Base-by-base conservation (phyloP, 2,113 vertebrate genomes). In the Fukomys damarensis region DNA sequence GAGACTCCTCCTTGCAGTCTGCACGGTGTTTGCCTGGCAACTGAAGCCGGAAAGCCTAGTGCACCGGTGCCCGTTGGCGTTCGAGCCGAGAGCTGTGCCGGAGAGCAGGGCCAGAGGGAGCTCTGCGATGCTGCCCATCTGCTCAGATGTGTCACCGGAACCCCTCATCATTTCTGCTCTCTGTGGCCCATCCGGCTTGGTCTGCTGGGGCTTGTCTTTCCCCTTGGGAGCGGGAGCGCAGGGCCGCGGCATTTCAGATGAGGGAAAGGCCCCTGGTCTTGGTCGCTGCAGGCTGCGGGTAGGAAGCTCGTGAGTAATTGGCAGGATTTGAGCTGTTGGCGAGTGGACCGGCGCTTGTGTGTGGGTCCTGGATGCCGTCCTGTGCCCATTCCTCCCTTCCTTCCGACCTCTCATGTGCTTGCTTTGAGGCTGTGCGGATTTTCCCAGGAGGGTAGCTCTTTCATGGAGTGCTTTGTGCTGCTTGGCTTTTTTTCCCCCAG, bases 301-400 rank as follows among this genome's bases (percentile, higher is more conserved):
- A 35, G 4, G 87, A 4, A 74, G n/a, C 9, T 0, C 20, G 1
- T 1, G n/a, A 70, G 10, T 13, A 1, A 26, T 19, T 1, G 74
- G 43, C 22, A 94, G 88, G 46, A 88, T 82, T 0, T 0, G 49
- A 61, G 74, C 92, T 70, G 8, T 81, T 95, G 96, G 95, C 52
- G 56, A 96, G 96, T 97, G n/a, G n/a, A n/a, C 93, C 94, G 94
- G 95, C 74, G 94, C 38, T 38, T 28, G 14, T 2, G 54, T 56
- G 54, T 56, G 54, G 54, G 12, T 56, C 16, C 54, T 12, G 7
- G 14, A 16, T 56, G 54, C 54, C 16, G 54, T 16, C 54, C 79
- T 4, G 93, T 86, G 91, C 86, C 61, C 91, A 58, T 6, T 52
- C 26, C 41, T 83, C 3, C 49, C 92, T 30, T 92, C 72, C 86